These are phyloP conservation scores for Rhombomys opimus DNA, from an alignment of 2,113 vertebrate species.

Conservation along the genomic window DNA sequence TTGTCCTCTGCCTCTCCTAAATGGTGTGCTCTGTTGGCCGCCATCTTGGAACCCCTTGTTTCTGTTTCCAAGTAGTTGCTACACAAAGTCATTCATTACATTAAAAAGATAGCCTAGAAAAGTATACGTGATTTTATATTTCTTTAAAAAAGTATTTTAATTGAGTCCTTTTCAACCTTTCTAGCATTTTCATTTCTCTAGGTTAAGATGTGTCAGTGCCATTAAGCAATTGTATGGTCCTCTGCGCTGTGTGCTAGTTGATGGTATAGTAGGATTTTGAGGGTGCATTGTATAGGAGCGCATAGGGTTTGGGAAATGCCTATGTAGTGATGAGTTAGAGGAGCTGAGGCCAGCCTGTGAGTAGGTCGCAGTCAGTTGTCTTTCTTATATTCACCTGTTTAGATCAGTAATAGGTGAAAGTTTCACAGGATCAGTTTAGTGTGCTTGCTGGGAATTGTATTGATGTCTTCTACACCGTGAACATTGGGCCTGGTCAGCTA, in stretches of 20 bases:
- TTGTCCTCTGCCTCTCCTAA: too few species aligned
- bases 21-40: too few species aligned
- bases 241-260: neutral
- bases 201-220: slow-evolving; percentile 62
- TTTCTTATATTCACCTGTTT: slow-evolving; percentile 51
- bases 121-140: slow-evolving; percentile 67
- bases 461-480: slow-evolving; percentile 59
- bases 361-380: slow-evolving; percentile 78
- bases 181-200: slow-evolving; percentile 34
- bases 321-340: slow-evolving; percentile 29
- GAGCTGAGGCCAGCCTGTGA: slow-evolving; percentile 53
- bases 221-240: neutral
- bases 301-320: neutral
- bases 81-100: slow-evolving; percentile 67
- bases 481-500: slow-evolving; percentile 55
- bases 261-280: neutral
- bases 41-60: too few species aligned
- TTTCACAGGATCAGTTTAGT: slow-evolving; percentile 78
- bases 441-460: slow-evolving; percentile 70
- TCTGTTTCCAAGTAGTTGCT: slow-evolving; percentile 13
- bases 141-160: slow-evolving; percentile 48
- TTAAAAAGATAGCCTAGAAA: slow-evolving; percentile 64
- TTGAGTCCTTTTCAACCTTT: slow-evolving; percentile 28
- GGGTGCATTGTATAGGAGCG: slow-evolving; percentile 38
- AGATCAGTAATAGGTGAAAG: slow-evolving; percentile 74